Evolutionary conservation across 2,888 invertebrate species (phyloP), one percentile per base, ranked within the genome.

Genomic region (Coleophora deauratella): DNA sequence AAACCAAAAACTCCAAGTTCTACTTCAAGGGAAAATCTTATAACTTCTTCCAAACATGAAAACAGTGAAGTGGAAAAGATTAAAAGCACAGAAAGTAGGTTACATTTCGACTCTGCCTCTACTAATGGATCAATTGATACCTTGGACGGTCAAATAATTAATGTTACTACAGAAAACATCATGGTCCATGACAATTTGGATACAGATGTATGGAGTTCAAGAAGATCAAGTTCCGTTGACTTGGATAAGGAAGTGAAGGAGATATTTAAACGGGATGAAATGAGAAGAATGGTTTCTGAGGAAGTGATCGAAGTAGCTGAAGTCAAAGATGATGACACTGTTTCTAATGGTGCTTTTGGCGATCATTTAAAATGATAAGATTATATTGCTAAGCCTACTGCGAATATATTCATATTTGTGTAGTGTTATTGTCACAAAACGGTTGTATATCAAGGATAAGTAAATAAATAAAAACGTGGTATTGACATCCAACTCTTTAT

Each of bases 401-500:
- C n/a, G n/a, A 21, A 21, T 21, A 4, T 21, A 21, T 21, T 21
- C 3, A 21, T 6, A 6, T 21, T 21, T 21, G 21, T 21, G 6
- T 21, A 4, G 21, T 21, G 6, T 21, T 21, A 6, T 21, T 4
- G 21, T 21, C 21, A 21, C 6, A 21, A 21, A 21, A 21, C 6
- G 21, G 13, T 37, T 31, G 21, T 21, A 38, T 15, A 48, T 56
- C 28, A 28, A 31, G 14, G 27, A n/a, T n/a, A n/a, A n/a, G n/a
- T n/a, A 27, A 75, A 75, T 69, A 62, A 76, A 65, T 21, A 40
- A 35, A 36, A 45, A 62, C 60, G 59, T 59, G 49, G 59, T 62
- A 61, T 37, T 85, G 86, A 87, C 86, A 87, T 87, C 86, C 86
- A 87, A 86, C 86, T 86, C 86, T 87, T 86, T 87, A 87, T 87